Evolutionary conservation across 2,113 vertebrate species (phyloP).

Genomic region (Rynchops niger): DNA sequence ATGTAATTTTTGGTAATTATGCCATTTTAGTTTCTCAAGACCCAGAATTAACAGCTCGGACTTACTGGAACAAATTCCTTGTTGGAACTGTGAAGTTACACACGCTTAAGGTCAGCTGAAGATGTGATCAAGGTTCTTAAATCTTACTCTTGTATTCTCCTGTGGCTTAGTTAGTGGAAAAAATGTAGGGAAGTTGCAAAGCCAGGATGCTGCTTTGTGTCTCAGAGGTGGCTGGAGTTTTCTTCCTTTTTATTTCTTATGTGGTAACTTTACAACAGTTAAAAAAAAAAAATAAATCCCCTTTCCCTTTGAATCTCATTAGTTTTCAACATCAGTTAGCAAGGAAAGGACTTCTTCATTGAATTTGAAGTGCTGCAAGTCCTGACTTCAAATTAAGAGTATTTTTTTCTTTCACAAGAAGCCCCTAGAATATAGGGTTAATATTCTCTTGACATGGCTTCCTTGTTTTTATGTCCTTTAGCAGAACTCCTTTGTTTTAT

Average conservation of each 20-base stretch:
- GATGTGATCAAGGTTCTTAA: not conserved
- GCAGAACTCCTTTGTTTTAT: constrained; percentile 24
- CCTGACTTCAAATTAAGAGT: not conserved
- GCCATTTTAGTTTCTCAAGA: constrained; percentile 46
- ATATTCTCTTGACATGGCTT: constrained; percentile 37
- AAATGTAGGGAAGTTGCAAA: not conserved
- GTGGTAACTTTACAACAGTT: not conserved
- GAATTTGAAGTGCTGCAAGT: not conserved
- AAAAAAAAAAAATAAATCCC: not conserved
- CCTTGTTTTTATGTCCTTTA: constrained; percentile 19
- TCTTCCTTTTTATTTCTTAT: not conserved
- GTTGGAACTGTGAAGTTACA: not conserved
- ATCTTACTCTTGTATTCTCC: not conserved
- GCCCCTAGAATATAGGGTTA: not conserved
- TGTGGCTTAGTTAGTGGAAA: not conserved
- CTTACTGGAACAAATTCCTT: not conserved
- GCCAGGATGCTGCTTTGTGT: not conserved
- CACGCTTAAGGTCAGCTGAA: not conserved
- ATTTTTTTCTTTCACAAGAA: not conserved
- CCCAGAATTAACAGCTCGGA: not conserved
- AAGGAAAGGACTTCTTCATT: not conserved
- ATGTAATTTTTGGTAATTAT: not conserved
- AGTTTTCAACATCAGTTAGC: not conserved
- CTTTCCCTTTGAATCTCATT: not conserved
- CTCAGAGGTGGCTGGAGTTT: not conserved